Conservation (phyloP, 2,113 vertebrate species). For the Archocentrus centrarchus region DNA sequence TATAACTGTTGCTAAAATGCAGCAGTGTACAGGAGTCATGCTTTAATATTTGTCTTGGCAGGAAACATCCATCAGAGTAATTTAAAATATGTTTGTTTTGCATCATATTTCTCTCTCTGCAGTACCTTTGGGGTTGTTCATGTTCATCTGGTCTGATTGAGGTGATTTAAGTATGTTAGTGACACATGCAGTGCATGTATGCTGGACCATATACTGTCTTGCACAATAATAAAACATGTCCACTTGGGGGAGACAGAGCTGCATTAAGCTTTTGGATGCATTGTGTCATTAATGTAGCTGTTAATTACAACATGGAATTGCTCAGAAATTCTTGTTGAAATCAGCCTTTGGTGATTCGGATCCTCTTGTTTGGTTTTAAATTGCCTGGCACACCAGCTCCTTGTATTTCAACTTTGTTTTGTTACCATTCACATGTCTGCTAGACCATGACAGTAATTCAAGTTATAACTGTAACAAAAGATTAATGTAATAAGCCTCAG, state of each 20-base stretch:
- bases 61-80: background rate
- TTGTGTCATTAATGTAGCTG: background rate
- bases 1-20: background rate
- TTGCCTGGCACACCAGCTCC: background rate
- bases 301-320: background rate
- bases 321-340: background rate
- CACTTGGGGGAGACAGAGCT: slow-evolving; percentile 74
- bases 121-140: background rate
- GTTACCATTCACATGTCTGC: background rate
- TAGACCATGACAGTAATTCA: background rate
- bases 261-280: background rate
- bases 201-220: background rate
- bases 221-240: slow-evolving; percentile 18
- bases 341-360: background rate
- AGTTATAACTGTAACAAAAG: slow-evolving; percentile 45
- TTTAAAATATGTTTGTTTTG: background rate
- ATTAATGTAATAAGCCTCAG: background rate
- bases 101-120: background rate
- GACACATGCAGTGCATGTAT: background rate
- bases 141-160: background rate
- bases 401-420: background rate
- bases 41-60: background rate
- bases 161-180: background rate
- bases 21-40: background rate
- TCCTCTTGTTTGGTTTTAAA: slow-evolving; percentile 6